phyloP scores from a whole-genome alignment of 2,113 vertebrate genomes.

The Bothrops jararaca region DNA sequence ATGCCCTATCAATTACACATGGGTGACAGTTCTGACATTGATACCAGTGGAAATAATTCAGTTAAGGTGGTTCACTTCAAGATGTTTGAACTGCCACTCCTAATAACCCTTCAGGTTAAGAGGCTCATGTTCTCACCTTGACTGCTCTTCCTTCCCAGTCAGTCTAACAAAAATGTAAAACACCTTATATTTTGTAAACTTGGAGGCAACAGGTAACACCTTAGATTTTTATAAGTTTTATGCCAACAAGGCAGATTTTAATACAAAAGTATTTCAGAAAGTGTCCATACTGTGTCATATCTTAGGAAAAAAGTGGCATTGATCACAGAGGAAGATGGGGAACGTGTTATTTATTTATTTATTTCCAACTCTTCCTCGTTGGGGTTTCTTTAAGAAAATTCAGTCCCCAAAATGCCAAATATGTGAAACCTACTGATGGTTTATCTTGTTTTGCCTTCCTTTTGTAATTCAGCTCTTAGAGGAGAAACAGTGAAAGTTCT shows the following conservation, averaged over 20 bases:
- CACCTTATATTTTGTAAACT: background rate
- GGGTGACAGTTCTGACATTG: background rate
- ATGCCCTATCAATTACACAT: fast-evolving
- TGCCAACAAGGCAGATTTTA: background rate
- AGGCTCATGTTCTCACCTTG: background rate
- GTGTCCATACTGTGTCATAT: fast-evolving
- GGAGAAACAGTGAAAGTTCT: conserved; percentile 1
- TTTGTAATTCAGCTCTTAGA: conserved; percentile 22
- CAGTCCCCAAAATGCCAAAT: background rate
- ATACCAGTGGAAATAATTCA: background rate
- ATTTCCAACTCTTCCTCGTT: background rate
- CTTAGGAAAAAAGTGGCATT: fast-evolving
- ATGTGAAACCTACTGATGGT: background rate
- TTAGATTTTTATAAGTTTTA: background rate
- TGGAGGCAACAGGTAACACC: conserved; percentile 26
- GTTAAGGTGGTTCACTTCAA: background rate
- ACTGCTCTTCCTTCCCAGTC: fast-evolving
- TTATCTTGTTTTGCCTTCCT: background rate
- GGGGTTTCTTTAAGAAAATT: background rate
- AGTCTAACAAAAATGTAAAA: background rate
- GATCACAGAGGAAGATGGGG: background rate
- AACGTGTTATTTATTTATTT: background rate
- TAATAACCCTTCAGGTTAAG: conserved; percentile 3
- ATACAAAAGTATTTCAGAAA: fast-evolving
- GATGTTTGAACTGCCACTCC: background rate